Evolutionary conservation across 2,113 vertebrate species (phyloP).

Genomic region (Mirounga angustirostris): DNA sequence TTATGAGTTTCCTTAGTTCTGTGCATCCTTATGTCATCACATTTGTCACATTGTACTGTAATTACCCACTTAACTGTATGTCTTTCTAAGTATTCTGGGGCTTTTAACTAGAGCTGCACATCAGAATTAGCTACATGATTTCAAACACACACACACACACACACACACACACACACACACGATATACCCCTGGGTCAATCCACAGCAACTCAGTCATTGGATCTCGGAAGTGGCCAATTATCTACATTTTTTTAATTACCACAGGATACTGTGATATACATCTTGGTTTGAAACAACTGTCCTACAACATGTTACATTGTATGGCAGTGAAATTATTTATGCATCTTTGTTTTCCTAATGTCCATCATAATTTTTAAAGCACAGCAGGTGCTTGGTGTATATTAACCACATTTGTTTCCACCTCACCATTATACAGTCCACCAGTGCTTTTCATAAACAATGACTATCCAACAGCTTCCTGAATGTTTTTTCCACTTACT

Average conservation of each 20-base stretch:
- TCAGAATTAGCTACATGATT: neutral
- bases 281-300: neutral
- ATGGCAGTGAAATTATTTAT: neutral
- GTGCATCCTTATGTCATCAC: neutral
- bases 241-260: neutral
- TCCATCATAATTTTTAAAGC: neutral
- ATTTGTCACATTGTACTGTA: neutral
- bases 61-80: neutral
- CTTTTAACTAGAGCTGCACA: neutral
- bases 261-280: neutral
- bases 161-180: neutral
- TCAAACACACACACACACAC: neutral
- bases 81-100: neutral
- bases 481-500: neutral
- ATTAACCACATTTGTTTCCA: neutral
- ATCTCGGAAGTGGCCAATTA: neutral
- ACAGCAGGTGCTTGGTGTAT: neutral
- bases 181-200: rapidly evolving
- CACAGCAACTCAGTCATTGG: neutral
- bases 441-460: neutral
- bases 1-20: neutral
- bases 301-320: neutral
- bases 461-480: neutral
- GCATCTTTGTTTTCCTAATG: neutral
- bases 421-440: neutral